Conservation (phyloP, 2,113 vertebrate species). For the Apistogramma diplotaenia region DNA sequence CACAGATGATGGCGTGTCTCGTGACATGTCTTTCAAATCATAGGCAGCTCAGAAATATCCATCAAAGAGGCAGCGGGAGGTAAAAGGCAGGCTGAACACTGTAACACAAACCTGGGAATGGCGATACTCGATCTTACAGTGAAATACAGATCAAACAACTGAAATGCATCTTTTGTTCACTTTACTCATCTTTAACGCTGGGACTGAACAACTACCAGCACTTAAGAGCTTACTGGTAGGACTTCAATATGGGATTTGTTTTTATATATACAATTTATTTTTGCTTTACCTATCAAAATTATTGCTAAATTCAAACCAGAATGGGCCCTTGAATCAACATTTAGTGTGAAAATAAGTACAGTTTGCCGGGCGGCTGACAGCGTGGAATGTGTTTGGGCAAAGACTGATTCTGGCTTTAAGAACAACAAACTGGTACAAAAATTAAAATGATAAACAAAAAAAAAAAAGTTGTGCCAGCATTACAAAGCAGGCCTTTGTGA, state of each 20-base stretch:
- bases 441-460: slow-evolving; percentile 19
- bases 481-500: slow-evolving; percentile 22
- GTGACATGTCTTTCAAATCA: neutral
- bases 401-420: slow-evolving; percentile 28
- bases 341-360: slow-evolving; percentile 23
- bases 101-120: slow-evolving; percentile 65
- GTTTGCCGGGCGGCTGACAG: slow-evolving; percentile 31
- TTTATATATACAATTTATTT: neutral
- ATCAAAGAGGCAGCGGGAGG: slow-evolving; percentile 69
- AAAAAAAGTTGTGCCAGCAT: slow-evolving; percentile 5
- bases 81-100: slow-evolving; percentile 70
- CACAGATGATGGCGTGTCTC: neutral
- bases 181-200: neutral
- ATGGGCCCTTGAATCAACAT: slow-evolving; percentile 41
- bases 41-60: slow-evolving; percentile 49
- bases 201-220: slow-evolving; percentile 10
- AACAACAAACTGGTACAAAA: slow-evolving; percentile 3
- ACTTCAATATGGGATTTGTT: neutral
- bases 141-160: slow-evolving; percentile 7
- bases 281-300: slow-evolving; percentile 61
- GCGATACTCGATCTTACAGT: slow-evolving; percentile 2
- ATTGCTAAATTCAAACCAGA: slow-evolving; percentile 75
- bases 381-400: slow-evolving; percentile 62
- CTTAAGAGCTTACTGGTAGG: slow-evolving; percentile 17
- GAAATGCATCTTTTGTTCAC: neutral